Conservation (phyloP, 2,888 invertebrate genomes). For the Mimas tiliae region DNA sequence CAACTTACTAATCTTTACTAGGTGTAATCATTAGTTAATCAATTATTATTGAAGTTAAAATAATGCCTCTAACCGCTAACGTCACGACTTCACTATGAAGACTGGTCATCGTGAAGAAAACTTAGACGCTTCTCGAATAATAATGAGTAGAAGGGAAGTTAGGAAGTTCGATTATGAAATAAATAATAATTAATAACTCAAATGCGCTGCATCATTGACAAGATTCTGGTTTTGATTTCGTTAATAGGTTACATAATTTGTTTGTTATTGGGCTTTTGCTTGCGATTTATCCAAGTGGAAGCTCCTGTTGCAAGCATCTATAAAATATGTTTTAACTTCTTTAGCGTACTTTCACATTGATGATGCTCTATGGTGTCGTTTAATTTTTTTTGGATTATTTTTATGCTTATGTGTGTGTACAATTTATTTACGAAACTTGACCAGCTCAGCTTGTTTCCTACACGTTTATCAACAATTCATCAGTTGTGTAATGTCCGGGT, state of each 20-base stretch:
- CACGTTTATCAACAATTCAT: constrained; percentile 2
- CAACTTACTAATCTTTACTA: too few relatives aligned
- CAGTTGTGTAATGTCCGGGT: constrained; percentile 17
- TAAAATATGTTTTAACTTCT: too few relatives aligned
- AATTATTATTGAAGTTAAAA: neutral
- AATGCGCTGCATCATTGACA: too few relatives aligned
- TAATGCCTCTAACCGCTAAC: neutral
- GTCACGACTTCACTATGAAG: neutral
- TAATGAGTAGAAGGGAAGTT: neutral
- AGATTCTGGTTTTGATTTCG: too few relatives aligned
- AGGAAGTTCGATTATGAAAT: neutral
- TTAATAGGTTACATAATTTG: too few relatives aligned
- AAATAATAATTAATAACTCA: neutral
- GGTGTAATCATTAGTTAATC: neutral
- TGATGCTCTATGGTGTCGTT: too few relatives aligned
- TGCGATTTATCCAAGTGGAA: too few relatives aligned
- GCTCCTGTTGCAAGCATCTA: too few relatives aligned
- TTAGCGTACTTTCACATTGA: too few relatives aligned
- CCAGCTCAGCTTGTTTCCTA: constrained; percentile 13
- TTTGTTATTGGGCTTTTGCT: too few relatives aligned
- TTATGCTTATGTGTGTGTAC: too few relatives aligned
- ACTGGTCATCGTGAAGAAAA: neutral
- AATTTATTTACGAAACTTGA: constrained; percentile 13
- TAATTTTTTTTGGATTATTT: too few relatives aligned
- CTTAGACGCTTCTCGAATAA: neutral